Base-by-base conservation (phyloP, 2,888 invertebrate genomes). In the Busseola fusca region DNA sequence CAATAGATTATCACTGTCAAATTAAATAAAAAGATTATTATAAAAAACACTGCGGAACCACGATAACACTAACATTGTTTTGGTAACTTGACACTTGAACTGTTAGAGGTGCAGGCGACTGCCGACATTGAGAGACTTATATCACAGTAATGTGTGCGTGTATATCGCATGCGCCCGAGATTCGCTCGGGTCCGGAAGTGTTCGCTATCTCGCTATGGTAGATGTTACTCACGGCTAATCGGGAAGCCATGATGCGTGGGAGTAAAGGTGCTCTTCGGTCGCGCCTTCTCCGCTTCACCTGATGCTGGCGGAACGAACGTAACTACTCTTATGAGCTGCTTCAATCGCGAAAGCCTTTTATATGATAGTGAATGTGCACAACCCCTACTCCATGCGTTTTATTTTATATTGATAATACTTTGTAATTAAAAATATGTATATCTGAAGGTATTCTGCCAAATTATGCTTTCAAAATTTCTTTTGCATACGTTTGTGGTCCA, bases 301-400 rank as follows among this genome's bases (percentile, higher is more conserved):
- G 85, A 82, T 85, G 84, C 87, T 76, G 79, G 80, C 84, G 80
- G 81, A 85, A 85, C 84, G 87, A 90, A 89, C 79, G 89, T 84
- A 85, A 86, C 84, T 85, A 90, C 87, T 92, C 88, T 89, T 90
- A 86, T 91, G 89, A 87, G 85, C 79, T 88, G 78, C 76, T 78
- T 81, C 78, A 80, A 81, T 75, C 84, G 85, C 83, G 85, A 75
- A 78, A 87, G 90, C 89, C 93, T 94, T 94, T 90, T 95, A 94
- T 95, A 94, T 92, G 88, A 90, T 90, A 90, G 94, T 93, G 94
- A 94, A 94, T 89, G 93, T 88, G 84, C 90, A 87, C 90, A 89
- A 89, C 93, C 93, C 93, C 94, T 94, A 91, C 94, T 91, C 88
- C 85, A 75, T 56, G 57, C 81, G 76, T 72, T 78, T 87, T 88